Conservation (phyloP, 1,140 invertebrate genomes). For the Pantala flavescens region DNA sequence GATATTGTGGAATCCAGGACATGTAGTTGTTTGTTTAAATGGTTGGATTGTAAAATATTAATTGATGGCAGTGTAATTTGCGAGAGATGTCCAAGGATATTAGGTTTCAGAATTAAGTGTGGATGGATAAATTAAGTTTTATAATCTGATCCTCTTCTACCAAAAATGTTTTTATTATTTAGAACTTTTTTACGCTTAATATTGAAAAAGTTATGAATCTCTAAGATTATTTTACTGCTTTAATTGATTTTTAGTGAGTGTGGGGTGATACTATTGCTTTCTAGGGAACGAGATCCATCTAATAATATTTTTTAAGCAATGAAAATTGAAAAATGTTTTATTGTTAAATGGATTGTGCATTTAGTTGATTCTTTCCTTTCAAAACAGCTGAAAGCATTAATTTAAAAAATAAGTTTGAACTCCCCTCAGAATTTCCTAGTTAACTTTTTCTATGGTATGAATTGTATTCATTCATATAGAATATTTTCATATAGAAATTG, state of each 20-base stretch:
- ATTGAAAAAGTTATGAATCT: neutral
- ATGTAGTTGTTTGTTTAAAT: neutral
- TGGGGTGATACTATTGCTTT: neutral
- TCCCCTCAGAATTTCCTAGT: too few species aligned
- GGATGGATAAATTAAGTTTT: neutral
- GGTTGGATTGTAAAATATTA: neutral
- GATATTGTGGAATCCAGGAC: neutral
- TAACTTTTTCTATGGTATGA: too few species aligned
- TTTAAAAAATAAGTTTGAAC: too few species aligned
- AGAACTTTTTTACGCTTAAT: conserved; percentile 2
- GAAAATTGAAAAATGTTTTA: neutral
- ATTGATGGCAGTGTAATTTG: neutral
- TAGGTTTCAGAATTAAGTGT: neutral
- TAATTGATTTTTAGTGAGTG: too few species aligned
- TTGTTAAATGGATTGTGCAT: neutral
- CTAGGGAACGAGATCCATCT: neutral
- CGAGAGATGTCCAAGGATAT: neutral
- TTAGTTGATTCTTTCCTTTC: neutral
- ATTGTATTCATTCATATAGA: too few species aligned
- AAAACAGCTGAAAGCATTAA: too few species aligned
- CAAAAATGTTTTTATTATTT: neutral
- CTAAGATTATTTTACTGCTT: neutral
- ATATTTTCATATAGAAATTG: too few species aligned
- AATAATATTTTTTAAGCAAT: neutral
- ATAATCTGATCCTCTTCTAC: neutral